Base-by-base conservation (phyloP, 2,113 vertebrate genomes). In the Dromas ardeola region DNA sequence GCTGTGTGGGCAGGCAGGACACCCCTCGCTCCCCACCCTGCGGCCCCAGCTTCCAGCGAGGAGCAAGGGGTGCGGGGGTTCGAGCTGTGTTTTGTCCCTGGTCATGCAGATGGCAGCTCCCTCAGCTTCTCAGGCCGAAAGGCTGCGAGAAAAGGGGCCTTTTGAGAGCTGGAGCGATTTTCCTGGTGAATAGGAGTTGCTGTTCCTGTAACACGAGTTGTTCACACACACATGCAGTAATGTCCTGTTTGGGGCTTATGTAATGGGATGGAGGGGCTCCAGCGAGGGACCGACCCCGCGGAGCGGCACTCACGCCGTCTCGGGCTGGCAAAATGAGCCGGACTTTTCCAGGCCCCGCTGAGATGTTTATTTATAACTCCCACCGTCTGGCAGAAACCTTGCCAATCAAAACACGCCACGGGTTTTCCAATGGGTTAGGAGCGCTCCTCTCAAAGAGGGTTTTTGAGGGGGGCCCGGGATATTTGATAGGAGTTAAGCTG, bases 281-380 rank as follows among this genome's bases (percentile, higher is more conserved):
- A 98, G 96, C 9, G 88, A 98, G 97, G 96, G 92, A 61, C 93
- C 95, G 95, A 98, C 96, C 97, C 95, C 36, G 62, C 16, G 23
- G 92, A 93, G 95, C 94, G 97, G 97, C 97, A 78, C 96, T 94
- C 95, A n/a, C 95, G 9, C 93, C 61, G 76, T 97, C 95, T 98
- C 80, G 72, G 93, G 98, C 97, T 98, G 97, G 97, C 97, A 86
- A 97, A 98, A 97, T 98, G 97, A 98, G 96, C 91, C 1, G 97
- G 96, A 93, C 98, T 99, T 98, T 99, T 98, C 98, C 97, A 98
- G 98, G 98, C 96, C 98, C 96, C 25, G 98, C 97, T 91, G 97
- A 98, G 98, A 98, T 98, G 97, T 99, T 99, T 99, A 99, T 98
- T 98, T 98, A 98, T 98, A 98, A 98, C 98, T 98, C 98, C 98